Base-by-base conservation (phyloP, 1,140 invertebrate genomes). In the Drosophila santomea region DNA sequence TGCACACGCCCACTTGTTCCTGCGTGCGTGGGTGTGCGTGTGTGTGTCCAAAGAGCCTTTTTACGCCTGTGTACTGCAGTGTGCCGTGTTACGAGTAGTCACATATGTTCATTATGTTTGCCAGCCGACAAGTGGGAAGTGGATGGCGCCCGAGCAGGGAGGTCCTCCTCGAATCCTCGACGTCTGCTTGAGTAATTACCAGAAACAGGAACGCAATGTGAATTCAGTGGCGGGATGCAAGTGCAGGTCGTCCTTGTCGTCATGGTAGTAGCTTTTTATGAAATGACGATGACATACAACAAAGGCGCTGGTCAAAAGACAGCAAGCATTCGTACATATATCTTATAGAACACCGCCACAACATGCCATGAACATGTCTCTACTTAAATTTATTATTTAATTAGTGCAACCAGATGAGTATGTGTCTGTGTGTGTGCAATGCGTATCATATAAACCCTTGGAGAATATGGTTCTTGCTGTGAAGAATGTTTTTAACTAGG, bases 141-240 rank as follows among this genome's bases (percentile, higher is more conserved):
- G 44, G 38, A 39, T 14, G 14, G 43, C 17, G 43, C 15, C 15
- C 43, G 17, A 20, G 17, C 15, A 45, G 43, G 41, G 17, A 35
- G 63, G 59, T 81, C 82, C 83, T 85, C 57, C 68, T 82, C 63
- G 55, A 59, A 76, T 71, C 78, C 76, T 78, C 82, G 62, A 77
- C 63, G 82, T 81, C 78, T 85, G 78, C 81, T 85, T 85, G 82
- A 85, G 81, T 85, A 85, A 85, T 85, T 85, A 85, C 83, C 81
- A 85, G 80, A 28, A 68, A 79, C 58, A 17, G 64, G 41, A 80
- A 68, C 58, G 47, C 81, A 83, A 56, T 60, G 78, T 68, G 73
- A 81, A 81, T 86, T 60, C 81, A 77, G 59, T 58, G 67, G 66
- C 66, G 79, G 67, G 72, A 64, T 75, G 73, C 60, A 58, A 75